Conservation (phyloP, 2,797 vertebrate genomes). For the Acanthopagrus latus region DNA sequence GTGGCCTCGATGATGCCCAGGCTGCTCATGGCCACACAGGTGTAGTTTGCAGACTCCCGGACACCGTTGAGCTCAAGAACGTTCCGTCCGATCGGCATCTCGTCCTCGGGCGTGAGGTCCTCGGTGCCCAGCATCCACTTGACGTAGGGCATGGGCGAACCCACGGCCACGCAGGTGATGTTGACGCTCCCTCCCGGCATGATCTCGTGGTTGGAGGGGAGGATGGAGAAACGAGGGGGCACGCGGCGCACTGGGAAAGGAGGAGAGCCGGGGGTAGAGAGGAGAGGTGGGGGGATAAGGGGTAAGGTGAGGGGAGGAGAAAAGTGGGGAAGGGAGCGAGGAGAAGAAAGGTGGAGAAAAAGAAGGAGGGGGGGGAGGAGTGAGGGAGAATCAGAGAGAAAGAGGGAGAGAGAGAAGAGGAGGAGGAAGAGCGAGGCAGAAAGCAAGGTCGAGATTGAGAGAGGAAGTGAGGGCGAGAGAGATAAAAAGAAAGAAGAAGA, state of each 20-base stretch:
- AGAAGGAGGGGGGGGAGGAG: constrained; percentile 19
- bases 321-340: constrained; percentile 31
- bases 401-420: constrained; percentile 25
- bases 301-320: constrained; percentile 41
- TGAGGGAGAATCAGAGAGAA: constrained; percentile 36
- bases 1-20: constrained; percentile 95
- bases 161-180: constrained; percentile 98
- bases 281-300: constrained; percentile 31
- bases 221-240: constrained; percentile 96
- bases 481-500: constrained; percentile 51
- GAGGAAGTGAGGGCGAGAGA: constrained; percentile 42
- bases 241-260: constrained; percentile 94
- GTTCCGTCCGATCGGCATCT: constrained; percentile 96
- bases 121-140: constrained; percentile 98
- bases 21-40: constrained; percentile 98
- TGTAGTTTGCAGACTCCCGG: constrained; percentile 97
- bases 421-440: constrained; percentile 32
- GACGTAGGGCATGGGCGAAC: constrained; percentile 97
- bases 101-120: constrained; percentile 96
- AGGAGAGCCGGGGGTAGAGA: constrained; percentile 78
- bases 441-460: constrained; percentile 42
- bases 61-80: constrained; percentile 95
- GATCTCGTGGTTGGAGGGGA: constrained; percentile 95
- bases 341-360: constrained; percentile 44
- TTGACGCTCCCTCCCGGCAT: constrained; percentile 98